Evolutionary conservation across 2,113 vertebrate genomes (phyloP), one percentile per base, ranked within the genome.

Genomic region (Nothocercus nigrocapillus): DNA sequence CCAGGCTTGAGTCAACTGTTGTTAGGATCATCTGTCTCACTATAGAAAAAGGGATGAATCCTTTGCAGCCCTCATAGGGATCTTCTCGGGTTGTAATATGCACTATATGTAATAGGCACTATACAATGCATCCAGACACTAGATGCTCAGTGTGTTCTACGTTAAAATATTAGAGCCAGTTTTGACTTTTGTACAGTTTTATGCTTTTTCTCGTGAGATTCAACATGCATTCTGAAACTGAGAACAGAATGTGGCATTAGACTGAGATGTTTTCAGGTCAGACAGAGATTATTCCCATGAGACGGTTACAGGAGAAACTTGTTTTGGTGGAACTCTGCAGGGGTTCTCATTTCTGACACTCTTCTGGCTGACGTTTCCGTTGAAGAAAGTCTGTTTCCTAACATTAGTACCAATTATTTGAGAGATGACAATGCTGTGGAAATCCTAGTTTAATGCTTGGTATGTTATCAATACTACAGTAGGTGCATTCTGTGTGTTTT

Each of bases 321-420:
- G 73, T 95, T 96, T 96, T 94, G 86, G 84, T 82, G 85, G 66
- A 69, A 84, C 92, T 88, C 94, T 92, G 85, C 85, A 62, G 88
- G 94, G 58, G 58, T 45, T 89, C 90, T 90, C 24, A 85, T 94
- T 96, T 95, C 77, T 93, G 83, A 96, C 85, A 85, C 82, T 72
- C 58, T 94, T 75, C 66, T 79, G 74, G n/a, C 66, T 92, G 40
- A 53, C 9, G 17, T 84, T 95, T 95, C 93, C 92, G 96, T 90
- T 93, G 90, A 92, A 96, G 88, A 95, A 96, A 90, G 77, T 88
- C 62, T 7, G 0, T 86, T 96, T 95, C 88, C 82, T 90, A 94
- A 58, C 85, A 54, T 75, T 69, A 78, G 58, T 73, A 73, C 83
- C 93, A 49, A 83, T 87, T 73, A 63, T 28, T 62, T 90, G 73